Evolutionary conservation across 2,113 vertebrate genomes (phyloP), one percentile per base, ranked within the genome.

Genomic region (Clarias gariepinus): DNA sequence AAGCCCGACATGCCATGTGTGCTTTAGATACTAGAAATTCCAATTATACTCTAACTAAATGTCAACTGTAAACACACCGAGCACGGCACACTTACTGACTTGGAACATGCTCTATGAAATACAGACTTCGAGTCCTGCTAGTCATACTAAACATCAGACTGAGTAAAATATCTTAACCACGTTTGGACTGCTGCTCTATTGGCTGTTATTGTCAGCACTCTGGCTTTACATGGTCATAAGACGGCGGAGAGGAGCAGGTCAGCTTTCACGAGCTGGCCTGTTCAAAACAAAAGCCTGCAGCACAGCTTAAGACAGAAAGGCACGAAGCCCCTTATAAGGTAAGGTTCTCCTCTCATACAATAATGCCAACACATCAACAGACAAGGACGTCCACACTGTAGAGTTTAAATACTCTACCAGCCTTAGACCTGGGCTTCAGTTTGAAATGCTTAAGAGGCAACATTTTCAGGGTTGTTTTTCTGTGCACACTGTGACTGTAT

Each of bases 161-260:
- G 30, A 85, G 47, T 53, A 41, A 85, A 66, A 68, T 19, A n/a
- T 53, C 7, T 30, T 6, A 55, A 33, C 60, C 63, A 69, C 77
- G 19, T 23, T 28, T 55, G 73, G 36, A 74, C 18, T 36, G 7
- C 36, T 4, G 11, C 18, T 58, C 21, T 36, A 55, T 6, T 36
- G 19, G 30, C 63, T 57, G 21, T 64, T 79, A n/a, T 74, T 69
- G 12, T 76, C 28, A 77, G 73, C 64, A 81, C n/a, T 82, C 85
- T 88, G 85, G 68, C 89, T 93, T 93, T 95, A 94, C 92, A 95
- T 93, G 94, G 94, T 93, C 94, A 95, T 93, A 88, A 87, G 41
- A 85, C 90, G 76, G 93, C 81, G 82, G 86, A 64, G 41, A 86
- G 88, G 30, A 89, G 80, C 52, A 60, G 52, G 77, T 58, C 88